These are phyloP conservation scores for Arion vulgaris DNA, from an alignment of 1,140 invertebrate species.

Conservation along the genomic window DNA sequence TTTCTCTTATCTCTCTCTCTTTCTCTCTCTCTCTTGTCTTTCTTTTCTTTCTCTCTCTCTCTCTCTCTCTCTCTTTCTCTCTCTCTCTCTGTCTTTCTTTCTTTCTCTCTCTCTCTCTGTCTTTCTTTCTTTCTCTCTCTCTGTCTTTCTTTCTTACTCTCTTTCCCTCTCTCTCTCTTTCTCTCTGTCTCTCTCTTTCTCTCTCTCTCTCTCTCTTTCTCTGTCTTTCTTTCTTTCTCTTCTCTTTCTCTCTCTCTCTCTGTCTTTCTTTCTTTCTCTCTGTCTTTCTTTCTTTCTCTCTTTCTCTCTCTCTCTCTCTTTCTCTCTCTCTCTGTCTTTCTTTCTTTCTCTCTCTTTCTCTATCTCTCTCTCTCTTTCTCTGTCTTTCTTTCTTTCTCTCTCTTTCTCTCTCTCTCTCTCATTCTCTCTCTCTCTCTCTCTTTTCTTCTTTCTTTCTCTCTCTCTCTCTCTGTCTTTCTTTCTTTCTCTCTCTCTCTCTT, in stretches of 20 bases:
- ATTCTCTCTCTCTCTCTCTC: not conserved
- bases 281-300: too few species aligned
- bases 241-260: too few species aligned
- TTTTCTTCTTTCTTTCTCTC: not conserved
- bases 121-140: conserved; percentile 31
- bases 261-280: too few species aligned
- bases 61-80: conserved; percentile 6
- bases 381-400: too few species aligned
- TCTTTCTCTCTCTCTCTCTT: not conserved
- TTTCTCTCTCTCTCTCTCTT: too few species aligned
- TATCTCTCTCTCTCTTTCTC: too few species aligned
- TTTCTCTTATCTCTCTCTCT: not conserved
- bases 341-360: too few species aligned
- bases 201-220: too few species aligned
- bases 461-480: not conserved
- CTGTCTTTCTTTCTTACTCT: not conserved
- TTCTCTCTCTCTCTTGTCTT: not conserved
- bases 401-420: not conserved
- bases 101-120: conserved; percentile 23
- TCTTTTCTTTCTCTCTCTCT: not conserved
- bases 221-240: too few species aligned
- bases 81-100: not conserved
- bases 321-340: too few species aligned
- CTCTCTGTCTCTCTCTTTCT: too few species aligned
- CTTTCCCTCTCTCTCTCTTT: too few species aligned